phyloP scores from a whole-genome alignment of 2,797 vertebrate species.

The Platalea minor region DNA sequence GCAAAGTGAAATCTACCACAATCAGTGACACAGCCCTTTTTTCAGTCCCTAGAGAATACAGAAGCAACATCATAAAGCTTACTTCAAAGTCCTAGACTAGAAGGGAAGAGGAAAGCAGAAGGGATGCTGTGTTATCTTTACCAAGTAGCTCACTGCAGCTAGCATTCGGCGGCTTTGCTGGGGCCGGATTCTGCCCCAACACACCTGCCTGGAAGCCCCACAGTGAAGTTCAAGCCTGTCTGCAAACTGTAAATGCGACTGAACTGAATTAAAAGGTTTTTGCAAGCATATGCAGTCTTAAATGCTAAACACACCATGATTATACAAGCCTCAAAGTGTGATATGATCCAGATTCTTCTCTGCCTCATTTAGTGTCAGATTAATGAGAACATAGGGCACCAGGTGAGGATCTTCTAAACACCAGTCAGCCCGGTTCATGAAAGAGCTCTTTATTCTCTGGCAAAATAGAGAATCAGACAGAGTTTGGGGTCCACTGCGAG shows the following conservation, averaged over 20 bases:
- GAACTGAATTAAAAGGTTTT: background rate
- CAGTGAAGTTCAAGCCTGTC: background rate
- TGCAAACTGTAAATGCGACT: background rate
- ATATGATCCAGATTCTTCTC: conserved; percentile 26
- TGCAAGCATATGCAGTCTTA: background rate
- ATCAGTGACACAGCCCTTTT: background rate
- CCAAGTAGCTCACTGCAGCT: background rate
- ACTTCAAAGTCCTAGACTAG: background rate
- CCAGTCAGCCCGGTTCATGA: background rate
- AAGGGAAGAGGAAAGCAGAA: background rate
- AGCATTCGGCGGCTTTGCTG: background rate
- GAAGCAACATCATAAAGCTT: background rate
- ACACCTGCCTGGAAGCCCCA: background rate
- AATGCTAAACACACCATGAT: background rate
- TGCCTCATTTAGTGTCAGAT: background rate
- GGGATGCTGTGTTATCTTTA: background rate
- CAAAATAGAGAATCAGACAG: background rate
- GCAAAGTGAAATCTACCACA: background rate
- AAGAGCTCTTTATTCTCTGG: conserved; percentile 10
- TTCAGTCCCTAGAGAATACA: background rate
- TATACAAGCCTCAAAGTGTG: background rate
- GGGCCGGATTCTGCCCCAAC: background rate
- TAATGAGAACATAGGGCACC: background rate
- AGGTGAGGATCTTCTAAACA: background rate
- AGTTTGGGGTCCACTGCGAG: background rate